Conservation (phyloP, 2,113 vertebrate species). For the Amphilophus citrinellus region DNA sequence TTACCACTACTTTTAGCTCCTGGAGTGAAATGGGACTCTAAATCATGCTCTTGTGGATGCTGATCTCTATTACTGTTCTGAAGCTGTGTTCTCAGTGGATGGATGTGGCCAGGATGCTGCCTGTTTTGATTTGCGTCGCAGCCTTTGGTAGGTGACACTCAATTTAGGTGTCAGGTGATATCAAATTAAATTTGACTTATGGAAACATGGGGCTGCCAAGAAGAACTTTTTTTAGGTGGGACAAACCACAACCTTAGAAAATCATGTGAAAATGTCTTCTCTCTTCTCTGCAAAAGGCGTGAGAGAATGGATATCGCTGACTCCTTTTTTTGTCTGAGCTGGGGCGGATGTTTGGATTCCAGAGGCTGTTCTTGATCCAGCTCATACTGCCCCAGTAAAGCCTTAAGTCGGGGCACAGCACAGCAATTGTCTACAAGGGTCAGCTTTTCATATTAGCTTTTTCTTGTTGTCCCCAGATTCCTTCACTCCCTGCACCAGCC, state of each 20-base stretch:
- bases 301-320: slow-evolving; percentile 18
- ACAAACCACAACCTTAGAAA: slow-evolving; percentile 51
- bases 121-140: slow-evolving; percentile 59
- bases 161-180: slow-evolving; percentile 76
- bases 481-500: neutral
- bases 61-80: slow-evolving; percentile 36
- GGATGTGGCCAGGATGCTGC: slow-evolving; percentile 47
- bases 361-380: slow-evolving; percentile 11
- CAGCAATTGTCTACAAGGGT: slow-evolving; percentile 4
- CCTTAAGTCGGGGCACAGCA: slow-evolving; percentile 26
- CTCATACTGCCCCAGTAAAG: neutral
- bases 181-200: slow-evolving; percentile 72
- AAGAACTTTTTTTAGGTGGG: slow-evolving; percentile 18
- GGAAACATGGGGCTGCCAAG: slow-evolving; percentile 20
- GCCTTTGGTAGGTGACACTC: slow-evolving; percentile 57
- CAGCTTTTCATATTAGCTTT: slow-evolving; percentile 24
- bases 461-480: neutral
- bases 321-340: slow-evolving; percentile 26
- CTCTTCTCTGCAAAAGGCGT: neutral
- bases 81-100: slow-evolving; percentile 37
- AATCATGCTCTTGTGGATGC: slow-evolving; percentile 45
- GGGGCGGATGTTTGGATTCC: slow-evolving; percentile 46
- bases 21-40: slow-evolving; percentile 23
- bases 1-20: slow-evolving; percentile 55
- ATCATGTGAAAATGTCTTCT: slow-evolving; percentile 13